Conservation (phyloP, 2,113 vertebrate species). For the Phrynosoma platyrhinos region DNA sequence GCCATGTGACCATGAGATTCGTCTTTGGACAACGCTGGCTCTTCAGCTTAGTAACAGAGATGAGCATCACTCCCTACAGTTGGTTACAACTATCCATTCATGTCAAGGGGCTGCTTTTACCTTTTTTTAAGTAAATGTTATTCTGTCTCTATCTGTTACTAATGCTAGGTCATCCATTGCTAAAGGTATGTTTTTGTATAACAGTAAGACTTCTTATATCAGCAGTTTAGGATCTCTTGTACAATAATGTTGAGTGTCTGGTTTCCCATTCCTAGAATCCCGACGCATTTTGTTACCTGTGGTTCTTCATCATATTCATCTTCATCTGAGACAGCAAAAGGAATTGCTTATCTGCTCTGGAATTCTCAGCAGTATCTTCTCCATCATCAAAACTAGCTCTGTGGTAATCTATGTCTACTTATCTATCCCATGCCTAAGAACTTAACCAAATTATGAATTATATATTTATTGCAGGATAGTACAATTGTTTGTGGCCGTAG, state of each 20-base stretch:
- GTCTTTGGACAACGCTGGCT: too few species aligned
- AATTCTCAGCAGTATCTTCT: conserved; percentile 97
- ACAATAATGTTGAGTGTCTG: conserved; percentile 6
- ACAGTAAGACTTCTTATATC: neutral
- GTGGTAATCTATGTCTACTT: conserved; percentile 72
- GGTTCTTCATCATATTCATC: conserved; percentile 97
- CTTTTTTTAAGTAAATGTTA: neutral
- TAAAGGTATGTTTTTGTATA: conserved; percentile 3
- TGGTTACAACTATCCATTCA: too few species aligned
- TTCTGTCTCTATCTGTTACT: neutral
- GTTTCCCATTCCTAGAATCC: conserved; percentile 85
- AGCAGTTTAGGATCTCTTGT: neutral
- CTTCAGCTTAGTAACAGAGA: too few species aligned
- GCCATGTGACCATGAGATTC: too few species aligned
- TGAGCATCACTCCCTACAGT: too few species aligned
- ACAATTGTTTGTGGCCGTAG: neutral
- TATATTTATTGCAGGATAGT: neutral
- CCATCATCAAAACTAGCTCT: conserved; percentile 90
- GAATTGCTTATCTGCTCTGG: conserved; percentile 97
- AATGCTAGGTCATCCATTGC: neutral
- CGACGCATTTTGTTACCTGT: conserved; percentile 94
- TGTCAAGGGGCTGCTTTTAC: too few species aligned
- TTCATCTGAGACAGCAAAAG: conserved; percentile 96
- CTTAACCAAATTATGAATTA: neutral
- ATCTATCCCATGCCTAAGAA: neutral